Evolutionary conservation across 1,140 invertebrate species (phyloP).

Genomic region (Megalonaias nervosa): DNA sequence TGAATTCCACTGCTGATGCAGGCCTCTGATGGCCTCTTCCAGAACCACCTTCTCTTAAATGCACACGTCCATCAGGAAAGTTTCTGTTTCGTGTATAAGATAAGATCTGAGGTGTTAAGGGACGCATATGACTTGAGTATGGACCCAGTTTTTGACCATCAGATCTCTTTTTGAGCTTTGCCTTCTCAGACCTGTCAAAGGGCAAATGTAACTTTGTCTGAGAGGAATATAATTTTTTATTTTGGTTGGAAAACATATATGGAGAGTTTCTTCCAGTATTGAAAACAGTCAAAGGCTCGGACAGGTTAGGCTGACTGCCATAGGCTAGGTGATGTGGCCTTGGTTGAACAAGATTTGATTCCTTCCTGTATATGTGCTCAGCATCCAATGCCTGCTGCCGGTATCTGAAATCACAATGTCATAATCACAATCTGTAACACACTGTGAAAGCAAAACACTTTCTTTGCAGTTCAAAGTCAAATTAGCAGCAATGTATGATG

Average conservation of each 20-base stretch:
- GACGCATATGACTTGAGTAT: slow-evolving; percentile 23
- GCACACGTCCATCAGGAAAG: neutral
- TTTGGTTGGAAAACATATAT: slow-evolving; percentile 14
- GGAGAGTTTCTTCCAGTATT: slow-evolving; percentile 32
- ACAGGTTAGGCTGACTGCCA: slow-evolving; percentile 31
- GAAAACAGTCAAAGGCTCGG: neutral
- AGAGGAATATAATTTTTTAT: slow-evolving; percentile 28
- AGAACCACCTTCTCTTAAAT: slow-evolving; percentile 19
- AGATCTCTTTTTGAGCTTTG: slow-evolving; percentile 25
- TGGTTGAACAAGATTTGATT: neutral
- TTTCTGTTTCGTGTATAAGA: neutral
- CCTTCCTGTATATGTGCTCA: slow-evolving; percentile 1
- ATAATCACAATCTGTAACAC: too few relatives aligned
- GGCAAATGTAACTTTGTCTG: slow-evolving; percentile 31
- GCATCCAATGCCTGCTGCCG: slow-evolving; percentile 7
- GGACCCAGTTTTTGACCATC: slow-evolving; percentile 14
- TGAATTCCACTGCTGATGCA: slow-evolving; percentile 32
- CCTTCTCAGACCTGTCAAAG: slow-evolving; percentile 9
- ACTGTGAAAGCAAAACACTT: too few relatives aligned
- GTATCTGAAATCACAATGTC: slow-evolving; percentile 10
- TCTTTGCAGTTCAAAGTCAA: too few relatives aligned
- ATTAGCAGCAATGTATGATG: too few relatives aligned
- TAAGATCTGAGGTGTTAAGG: slow-evolving; percentile 32
- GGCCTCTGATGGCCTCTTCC: slow-evolving; percentile 24
- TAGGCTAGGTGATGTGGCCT: slow-evolving; percentile 18